Conservation (phyloP, 2,888 invertebrate genomes). For the Chesias legatella region DNA sequence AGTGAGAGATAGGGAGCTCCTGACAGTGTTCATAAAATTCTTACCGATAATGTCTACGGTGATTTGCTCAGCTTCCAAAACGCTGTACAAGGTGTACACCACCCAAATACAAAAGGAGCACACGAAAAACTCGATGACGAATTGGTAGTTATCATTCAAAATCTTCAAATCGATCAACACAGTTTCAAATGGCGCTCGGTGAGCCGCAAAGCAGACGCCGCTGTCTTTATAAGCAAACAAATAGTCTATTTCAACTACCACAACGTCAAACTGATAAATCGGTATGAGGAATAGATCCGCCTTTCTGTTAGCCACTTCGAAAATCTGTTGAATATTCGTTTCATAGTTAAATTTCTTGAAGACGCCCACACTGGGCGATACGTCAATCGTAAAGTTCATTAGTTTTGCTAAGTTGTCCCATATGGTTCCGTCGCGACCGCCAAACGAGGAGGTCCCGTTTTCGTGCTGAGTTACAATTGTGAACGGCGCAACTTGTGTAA, state of each 20-base stretch:
- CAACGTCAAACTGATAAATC: conserved; percentile 60
- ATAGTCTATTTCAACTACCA: conserved; percentile 56
- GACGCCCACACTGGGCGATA: conserved; percentile 37
- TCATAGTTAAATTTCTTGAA: conserved; percentile 56
- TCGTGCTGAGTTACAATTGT: conserved; percentile 35
- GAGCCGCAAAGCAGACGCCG: conserved; percentile 61
- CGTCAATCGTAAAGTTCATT: conserved; percentile 62
- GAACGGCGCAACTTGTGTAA: conserved; percentile 51
- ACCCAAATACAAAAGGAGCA: conserved; percentile 61
- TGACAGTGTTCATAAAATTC: conserved; percentile 58
- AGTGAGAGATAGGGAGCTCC: conserved; percentile 52
- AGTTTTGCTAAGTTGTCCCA: conserved; percentile 56
- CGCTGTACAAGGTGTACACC: conserved; percentile 50
- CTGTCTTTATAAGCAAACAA: conserved; percentile 58
- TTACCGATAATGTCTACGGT: conserved; percentile 59
- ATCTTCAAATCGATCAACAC: conserved; percentile 51
- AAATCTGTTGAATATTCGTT: conserved; percentile 48
- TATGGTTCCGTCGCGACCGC: conserved; percentile 55
- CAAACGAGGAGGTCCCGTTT: conserved; percentile 45
- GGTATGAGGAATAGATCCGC: conserved; percentile 58
- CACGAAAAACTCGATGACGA: conserved; percentile 38
- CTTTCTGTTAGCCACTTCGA: conserved; percentile 51
- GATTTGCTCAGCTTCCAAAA: conserved; percentile 37
- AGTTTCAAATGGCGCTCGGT: conserved; percentile 60
- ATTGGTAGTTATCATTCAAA: conserved; percentile 35